A percentile compares a stretch with the other conserved stretches of the same genome.
phyloP scores from a whole-genome alignment of 2,113 vertebrate species.

The Microcebus lehilahytsara region DNA sequence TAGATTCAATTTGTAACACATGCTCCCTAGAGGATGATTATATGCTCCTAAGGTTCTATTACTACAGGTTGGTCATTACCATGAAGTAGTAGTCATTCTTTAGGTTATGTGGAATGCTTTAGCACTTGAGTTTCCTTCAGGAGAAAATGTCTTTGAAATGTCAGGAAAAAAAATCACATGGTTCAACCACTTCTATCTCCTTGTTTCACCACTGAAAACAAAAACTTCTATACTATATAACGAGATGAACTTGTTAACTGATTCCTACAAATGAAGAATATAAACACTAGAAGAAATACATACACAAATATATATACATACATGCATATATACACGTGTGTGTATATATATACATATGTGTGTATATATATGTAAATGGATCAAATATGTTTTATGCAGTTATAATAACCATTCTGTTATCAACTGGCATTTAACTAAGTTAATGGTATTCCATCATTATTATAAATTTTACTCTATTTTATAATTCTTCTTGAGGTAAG shows the following conservation, averaged over 20 bases:
- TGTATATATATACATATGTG: not conserved
- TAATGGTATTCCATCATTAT: not conserved
- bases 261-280: not conserved
- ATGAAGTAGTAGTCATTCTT: not conserved
- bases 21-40: slow-evolving; percentile 38
- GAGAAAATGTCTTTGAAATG: slow-evolving; percentile 15
- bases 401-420: not conserved
- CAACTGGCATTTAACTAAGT: not conserved
- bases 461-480: not conserved
- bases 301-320: not conserved
- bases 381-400: not conserved
- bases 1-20: slow-evolving; percentile 32
- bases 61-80: slow-evolving; percentile 16
- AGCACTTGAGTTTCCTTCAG: not conserved
- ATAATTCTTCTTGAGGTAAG: not conserved
- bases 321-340: not conserved
- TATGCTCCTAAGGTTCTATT: not conserved
- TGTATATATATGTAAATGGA: not conserved
- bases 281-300: not conserved
- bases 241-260: not conserved
- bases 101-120: not conserved
- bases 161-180: not conserved
- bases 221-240: not conserved
- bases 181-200: not conserved
- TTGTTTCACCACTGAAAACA: not conserved